Percentiles rank a stretch among this genome's conserved stretches.
Conservation (phyloP, 2,888 invertebrate species). For the Limenitis arthemis region DNA sequence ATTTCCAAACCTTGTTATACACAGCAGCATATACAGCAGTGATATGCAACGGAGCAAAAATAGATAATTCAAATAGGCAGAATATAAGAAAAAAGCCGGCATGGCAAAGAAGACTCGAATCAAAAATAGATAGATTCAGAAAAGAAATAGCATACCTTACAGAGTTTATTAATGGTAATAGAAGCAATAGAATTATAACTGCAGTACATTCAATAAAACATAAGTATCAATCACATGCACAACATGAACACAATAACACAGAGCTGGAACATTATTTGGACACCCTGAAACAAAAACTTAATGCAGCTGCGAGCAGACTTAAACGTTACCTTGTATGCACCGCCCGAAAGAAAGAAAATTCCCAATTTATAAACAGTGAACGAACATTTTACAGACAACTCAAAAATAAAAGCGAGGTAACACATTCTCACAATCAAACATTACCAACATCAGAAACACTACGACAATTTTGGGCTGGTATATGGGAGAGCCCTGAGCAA, state of each 20-base stretch:
- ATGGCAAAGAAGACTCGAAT: conserved; percentile 15
- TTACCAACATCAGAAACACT: neutral
- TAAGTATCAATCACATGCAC: conserved; percentile 1
- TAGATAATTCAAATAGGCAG: neutral
- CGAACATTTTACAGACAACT: conserved; percentile 12
- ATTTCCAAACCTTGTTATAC: conserved; percentile 10
- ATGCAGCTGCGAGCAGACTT: neutral
- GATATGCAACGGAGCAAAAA: conserved; percentile 2
- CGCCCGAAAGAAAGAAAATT: conserved; percentile 8
- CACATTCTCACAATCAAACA: neutral
- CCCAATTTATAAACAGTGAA: conserved; percentile 7
- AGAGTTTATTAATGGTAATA: conserved; percentile 10
- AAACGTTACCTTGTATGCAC: conserved; percentile 10
- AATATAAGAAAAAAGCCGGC: conserved; percentile 1
- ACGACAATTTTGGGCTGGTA: conserved; percentile 10
- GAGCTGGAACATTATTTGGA: conserved; percentile 3
- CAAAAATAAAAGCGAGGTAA: neutral
- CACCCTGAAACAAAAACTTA: conserved; percentile 9
- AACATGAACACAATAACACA: conserved; percentile 6
- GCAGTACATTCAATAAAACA: neutral
- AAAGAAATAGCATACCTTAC: conserved; percentile 10
- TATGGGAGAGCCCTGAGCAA: conserved; percentile 13
- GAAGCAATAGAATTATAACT: neutral
- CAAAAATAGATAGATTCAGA: conserved; percentile 6
- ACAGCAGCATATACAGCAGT: conserved; percentile 15